phyloP scores from a whole-genome alignment of 2,888 invertebrate genomes.

The Cataglyphis rosenhaueri region DNA sequence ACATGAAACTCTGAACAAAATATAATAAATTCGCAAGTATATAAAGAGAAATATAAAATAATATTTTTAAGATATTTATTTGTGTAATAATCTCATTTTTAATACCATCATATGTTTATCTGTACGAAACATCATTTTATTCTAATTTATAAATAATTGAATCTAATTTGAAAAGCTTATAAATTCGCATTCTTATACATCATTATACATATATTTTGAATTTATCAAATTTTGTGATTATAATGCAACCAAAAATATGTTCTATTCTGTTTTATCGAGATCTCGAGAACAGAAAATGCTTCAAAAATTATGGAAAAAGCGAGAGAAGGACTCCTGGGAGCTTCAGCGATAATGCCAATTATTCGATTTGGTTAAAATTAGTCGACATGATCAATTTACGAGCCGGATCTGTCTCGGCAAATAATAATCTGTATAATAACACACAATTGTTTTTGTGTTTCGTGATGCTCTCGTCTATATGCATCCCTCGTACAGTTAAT shows the following conservation, averaged over 20 bases:
- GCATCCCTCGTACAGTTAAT: slow-evolving; percentile 60
- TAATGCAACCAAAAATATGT: neutral
- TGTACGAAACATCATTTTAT: neutral
- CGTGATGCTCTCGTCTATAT: neutral
- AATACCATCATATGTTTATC: neutral
- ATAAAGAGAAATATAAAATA: neutral
- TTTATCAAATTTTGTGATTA: neutral
- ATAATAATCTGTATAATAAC: slow-evolving; percentile 60
- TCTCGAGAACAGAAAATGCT: neutral
- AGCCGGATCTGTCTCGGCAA: slow-evolving; percentile 28
- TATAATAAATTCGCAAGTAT: neutral
- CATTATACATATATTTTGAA: neutral
- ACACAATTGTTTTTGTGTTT: slow-evolving; percentile 47
- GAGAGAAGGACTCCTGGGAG: neutral
- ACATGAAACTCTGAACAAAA: neutral
- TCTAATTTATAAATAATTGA: neutral
- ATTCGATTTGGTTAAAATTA: slow-evolving; percentile 45
- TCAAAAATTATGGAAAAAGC: neutral
- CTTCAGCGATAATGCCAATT: slow-evolving; percentile 23
- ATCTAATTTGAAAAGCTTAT: neutral
- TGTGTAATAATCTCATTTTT: neutral
- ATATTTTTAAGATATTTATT: slow-evolving; percentile 2
- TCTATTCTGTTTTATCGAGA: neutral
- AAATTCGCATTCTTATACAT: neutral
- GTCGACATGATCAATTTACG: slow-evolving; percentile 57